Evolutionary conservation across 2,888 invertebrate genomes (phyloP).

Genomic region (Furcula furcula): DNA sequence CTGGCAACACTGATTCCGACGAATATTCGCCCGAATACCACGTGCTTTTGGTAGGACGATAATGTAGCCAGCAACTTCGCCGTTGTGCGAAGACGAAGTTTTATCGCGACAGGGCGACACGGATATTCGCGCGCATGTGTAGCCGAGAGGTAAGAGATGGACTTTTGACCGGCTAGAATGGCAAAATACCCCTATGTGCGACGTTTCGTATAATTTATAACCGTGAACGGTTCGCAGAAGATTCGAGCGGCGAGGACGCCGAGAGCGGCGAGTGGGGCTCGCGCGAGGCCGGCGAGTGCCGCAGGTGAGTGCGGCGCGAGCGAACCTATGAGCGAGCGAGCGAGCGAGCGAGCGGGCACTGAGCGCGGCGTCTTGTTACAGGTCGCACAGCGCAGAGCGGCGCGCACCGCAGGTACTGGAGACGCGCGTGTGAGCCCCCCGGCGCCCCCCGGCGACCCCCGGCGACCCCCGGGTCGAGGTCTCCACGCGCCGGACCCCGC

Average conservation of each 20-base stretch:
- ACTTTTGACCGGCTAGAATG: no score
- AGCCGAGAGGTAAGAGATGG: no score
- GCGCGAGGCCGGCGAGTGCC: slow-evolving; percentile 18
- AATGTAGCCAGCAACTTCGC: no score
- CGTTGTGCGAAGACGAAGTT: no score
- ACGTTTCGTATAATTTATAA: no score
- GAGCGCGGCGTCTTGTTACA: slow-evolving; percentile 9
- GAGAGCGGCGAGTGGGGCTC: slow-evolving; percentile 44
- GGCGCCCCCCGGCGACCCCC: background rate
- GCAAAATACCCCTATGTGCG: no score
- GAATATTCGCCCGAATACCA: no score
- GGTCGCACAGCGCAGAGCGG: slow-evolving; percentile 33
- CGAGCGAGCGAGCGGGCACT: slow-evolving; percentile 61
- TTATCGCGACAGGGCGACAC: no score
- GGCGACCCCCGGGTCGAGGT: background rate
- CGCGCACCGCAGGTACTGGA: slow-evolving; percentile 44
- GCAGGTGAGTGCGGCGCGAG: slow-evolving; percentile 9
- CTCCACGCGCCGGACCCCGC: background rate
- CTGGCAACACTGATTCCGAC: no score
- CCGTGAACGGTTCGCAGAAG: slow-evolving; percentile 45
- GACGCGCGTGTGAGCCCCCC: slow-evolving; percentile 29
- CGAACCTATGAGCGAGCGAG: slow-evolving; percentile 3
- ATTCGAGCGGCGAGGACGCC: slow-evolving; percentile 46
- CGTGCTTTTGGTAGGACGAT: no score
- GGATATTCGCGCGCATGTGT: no score